Base-by-base conservation (phyloP, 2,888 invertebrate genomes). In the Opisthograptis luteolata region DNA sequence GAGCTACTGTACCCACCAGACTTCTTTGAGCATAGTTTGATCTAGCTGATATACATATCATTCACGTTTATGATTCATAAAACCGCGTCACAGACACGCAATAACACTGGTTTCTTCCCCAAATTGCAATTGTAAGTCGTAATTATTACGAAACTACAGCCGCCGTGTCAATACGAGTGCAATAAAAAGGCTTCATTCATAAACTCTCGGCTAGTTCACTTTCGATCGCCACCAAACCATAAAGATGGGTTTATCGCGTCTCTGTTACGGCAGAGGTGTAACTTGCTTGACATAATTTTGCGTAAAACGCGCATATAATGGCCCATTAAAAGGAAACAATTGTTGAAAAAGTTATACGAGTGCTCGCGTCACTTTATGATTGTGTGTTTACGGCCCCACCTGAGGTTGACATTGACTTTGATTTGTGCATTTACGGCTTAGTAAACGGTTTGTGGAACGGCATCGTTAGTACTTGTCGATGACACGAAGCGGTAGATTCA, bases 291-390 rank as follows among this genome's bases (percentile, higher is more conserved):
- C 87, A 89, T 89, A 87, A 87, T 88, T 89, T 89, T 89, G 87
- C 88, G 86, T 87, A 87, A 87, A 89, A 85, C 86, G 79, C 81
- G 83, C 80, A 86, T 86, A 87, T 89, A 87, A 90, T 87, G 86
- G 87, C 76, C 88, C 85, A 89, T 90, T 89, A 89, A 89, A 88
- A 82, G 82, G 85, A 88, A 89, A 90, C 89, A 88, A 89, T 90
- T 89, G 89, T 88, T 89, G 81, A 89, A 90, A 90, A 90, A 89
- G 87, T 90, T 87, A 87, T 86, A 88, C 83, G 87, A 84, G 85
- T 85, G 82, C 79, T 84, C 81, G 76, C 87, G 88, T 87, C 86
- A 86, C 79, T 88, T 90, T 88, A 89, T 89, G 88, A 88, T 86
- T 88, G 85, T 86, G 72, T 87, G 87, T 87, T 89, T 86, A 89